phyloP scores from a whole-genome alignment of 53 echinoderm and acorn worm genomes.

The Zoroaster sp. region DNA sequence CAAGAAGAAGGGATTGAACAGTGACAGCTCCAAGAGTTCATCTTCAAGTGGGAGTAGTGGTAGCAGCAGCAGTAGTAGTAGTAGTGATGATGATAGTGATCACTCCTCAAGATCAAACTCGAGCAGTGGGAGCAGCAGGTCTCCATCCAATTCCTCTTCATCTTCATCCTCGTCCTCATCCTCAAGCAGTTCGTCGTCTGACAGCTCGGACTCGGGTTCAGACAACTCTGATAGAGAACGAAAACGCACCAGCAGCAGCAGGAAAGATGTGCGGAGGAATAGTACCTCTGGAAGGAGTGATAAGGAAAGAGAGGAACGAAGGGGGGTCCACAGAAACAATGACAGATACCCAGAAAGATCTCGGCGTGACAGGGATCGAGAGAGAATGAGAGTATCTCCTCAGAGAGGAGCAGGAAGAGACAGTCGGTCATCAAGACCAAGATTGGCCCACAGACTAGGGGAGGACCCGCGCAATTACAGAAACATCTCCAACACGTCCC shows the following conservation, averaged over 20 bases:
- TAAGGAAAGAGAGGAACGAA: not conserved
- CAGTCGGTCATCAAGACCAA: not conserved
- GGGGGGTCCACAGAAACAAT: conserved; percentile 7
- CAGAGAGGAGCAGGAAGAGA: not conserved
- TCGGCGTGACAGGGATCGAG: conserved; percentile 11
- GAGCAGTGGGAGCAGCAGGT: not conserved
- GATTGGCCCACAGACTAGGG: not conserved
- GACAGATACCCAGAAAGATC: conserved; percentile 19
- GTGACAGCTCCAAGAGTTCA: conserved; percentile 16
- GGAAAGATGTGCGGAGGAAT: not conserved
- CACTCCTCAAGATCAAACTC: conserved; percentile 6
- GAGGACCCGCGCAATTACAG: not conserved
- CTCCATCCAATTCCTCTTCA: conserved; percentile 35
- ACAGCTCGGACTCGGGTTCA: conserved; percentile 54
- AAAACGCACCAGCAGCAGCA: not conserved
- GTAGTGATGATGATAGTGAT: not conserved
- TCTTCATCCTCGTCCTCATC: conserved; percentile 58
- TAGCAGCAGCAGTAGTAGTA: conserved; percentile 19
- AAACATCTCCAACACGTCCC: not conserved
- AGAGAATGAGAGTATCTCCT: not conserved
- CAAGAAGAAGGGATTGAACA: not conserved
- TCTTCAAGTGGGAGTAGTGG: conserved; percentile 13
- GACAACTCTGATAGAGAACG: conserved; percentile 20
- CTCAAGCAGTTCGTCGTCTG: conserved; percentile 43
- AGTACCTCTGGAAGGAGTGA: not conserved